These are phyloP conservation scores for Meganola albula DNA, from an alignment of 2,888 invertebrate genomes.

Conservation along the genomic window DNA sequence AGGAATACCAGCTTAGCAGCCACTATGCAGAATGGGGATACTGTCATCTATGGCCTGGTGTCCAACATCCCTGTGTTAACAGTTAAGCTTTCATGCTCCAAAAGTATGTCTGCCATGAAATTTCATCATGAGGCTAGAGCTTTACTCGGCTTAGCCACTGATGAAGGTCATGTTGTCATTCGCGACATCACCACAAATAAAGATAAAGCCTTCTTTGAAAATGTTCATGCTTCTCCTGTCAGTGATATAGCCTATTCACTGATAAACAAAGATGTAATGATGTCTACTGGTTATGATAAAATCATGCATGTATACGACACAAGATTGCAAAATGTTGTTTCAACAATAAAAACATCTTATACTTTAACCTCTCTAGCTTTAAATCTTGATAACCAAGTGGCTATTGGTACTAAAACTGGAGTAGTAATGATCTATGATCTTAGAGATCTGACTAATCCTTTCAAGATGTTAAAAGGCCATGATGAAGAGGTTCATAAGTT, in stretches of 20 bases:
- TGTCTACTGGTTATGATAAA: constrained; percentile 77
- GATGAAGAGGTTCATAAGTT: constrained; percentile 67
- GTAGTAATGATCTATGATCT: constrained; percentile 73
- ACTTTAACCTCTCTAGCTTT: constrained; percentile 61
- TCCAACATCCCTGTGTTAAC: constrained; percentile 67
- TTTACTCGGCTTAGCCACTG: constrained; percentile 67
- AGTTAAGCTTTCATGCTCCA: constrained; percentile 58
- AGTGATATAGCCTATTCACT: constrained; percentile 76
- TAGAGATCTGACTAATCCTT: constrained; percentile 66
- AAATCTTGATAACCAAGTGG: constrained; percentile 68
- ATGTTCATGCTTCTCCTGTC: constrained; percentile 77
- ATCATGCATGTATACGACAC: constrained; percentile 77
- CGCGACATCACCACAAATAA: constrained; percentile 66
- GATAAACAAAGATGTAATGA: constrained; percentile 72
- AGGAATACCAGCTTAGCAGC: constrained; percentile 71
- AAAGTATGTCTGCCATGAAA: constrained; percentile 66
- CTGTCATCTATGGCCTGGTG: constrained; percentile 66
- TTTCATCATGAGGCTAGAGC: constrained; percentile 69
- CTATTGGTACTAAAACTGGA: constrained; percentile 76
- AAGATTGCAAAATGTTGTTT: constrained; percentile 64
- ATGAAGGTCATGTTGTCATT: constrained; percentile 67
- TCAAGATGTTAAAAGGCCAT: constrained; percentile 68
- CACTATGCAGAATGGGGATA: constrained; percentile 69
- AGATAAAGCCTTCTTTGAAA: constrained; percentile 65
- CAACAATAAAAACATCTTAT: constrained; percentile 55